phyloP scores from a whole-genome alignment of 2,888 invertebrate genomes.

The Sisyra nigra region DNA sequence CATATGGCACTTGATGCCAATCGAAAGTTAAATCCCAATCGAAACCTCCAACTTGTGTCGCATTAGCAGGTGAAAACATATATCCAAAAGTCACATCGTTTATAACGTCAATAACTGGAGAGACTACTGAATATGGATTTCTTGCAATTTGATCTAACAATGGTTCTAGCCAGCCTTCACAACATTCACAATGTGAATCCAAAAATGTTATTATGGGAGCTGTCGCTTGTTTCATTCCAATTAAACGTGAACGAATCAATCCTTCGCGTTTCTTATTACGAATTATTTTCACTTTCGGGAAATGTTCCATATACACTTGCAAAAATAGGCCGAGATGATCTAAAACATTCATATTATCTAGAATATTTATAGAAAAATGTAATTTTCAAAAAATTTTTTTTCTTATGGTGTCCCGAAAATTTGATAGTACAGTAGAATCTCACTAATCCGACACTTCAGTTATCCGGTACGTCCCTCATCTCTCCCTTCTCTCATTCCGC shows the following conservation, averaged over 20 bases:
- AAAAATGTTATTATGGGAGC: slow-evolving; percentile 88
- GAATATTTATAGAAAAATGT: too few relatives aligned
- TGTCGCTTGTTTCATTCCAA: slow-evolving; percentile 73
- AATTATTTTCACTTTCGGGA: slow-evolving; percentile 85
- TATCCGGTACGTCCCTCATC: too few relatives aligned
- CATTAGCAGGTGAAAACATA: slow-evolving; percentile 70
- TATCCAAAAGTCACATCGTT: slow-evolving; percentile 88
- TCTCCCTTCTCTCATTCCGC: too few relatives aligned
- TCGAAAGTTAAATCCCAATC: slow-evolving; percentile 95
- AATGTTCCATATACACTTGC: slow-evolving; percentile 81
- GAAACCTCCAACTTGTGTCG: slow-evolving; percentile 82
- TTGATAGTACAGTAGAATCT: too few relatives aligned
- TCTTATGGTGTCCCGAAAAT: too few relatives aligned
- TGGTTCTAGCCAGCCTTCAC: slow-evolving; percentile 90
- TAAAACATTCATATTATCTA: too few relatives aligned
- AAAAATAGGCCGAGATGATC: slow-evolving; percentile 83
- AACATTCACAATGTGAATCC: slow-evolving; percentile 98
- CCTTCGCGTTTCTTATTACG: slow-evolving; percentile 86
- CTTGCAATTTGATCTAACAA: slow-evolving; percentile 75
- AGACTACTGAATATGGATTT: slow-evolving; percentile 77
- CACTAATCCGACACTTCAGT: too few relatives aligned
- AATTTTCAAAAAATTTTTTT: too few relatives aligned
- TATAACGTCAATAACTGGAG: slow-evolving; percentile 92
- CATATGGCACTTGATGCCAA: slow-evolving; percentile 97
- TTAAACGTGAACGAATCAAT: slow-evolving; percentile 80